Percentiles rank a stretch among this genome's conserved stretches.
Conservation (phyloP, 2,888 invertebrate species). For the Timandra comae region DNA sequence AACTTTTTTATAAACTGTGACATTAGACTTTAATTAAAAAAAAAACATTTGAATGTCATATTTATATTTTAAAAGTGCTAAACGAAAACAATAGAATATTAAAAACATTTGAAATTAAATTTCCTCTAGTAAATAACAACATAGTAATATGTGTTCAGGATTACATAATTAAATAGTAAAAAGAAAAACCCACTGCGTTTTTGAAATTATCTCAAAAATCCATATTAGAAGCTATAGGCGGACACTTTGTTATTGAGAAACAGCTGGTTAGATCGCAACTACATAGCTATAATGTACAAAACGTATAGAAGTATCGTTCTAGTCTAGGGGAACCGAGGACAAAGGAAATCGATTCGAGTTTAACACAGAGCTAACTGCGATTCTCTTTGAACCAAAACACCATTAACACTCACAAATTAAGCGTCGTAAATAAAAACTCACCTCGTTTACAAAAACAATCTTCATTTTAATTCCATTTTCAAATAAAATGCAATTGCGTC, state of each 20-base stretch:
- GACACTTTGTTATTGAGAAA: slow-evolving; percentile 39
- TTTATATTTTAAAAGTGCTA: no score
- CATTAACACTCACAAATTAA: slow-evolving; percentile 23
- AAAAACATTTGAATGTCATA: no score
- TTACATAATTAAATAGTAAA: slow-evolving; percentile 47
- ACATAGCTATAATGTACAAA: slow-evolving; percentile 9
- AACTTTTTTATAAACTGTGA: no score
- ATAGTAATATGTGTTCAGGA: no score
- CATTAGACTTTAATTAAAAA: no score
- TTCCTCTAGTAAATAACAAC: no score
- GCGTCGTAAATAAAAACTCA: no score
- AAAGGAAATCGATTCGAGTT: slow-evolving; percentile 70
- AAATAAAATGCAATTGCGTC: slow-evolving; percentile 78
- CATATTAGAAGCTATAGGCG: slow-evolving; percentile 4
- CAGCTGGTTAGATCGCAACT: slow-evolving; percentile 42
- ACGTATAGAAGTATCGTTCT: slow-evolving; percentile 23
- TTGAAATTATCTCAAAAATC: background rate
- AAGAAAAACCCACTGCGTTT: slow-evolving; percentile 25
- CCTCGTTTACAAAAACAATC: slow-evolving; percentile 57
- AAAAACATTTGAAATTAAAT: no score
- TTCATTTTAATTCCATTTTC: slow-evolving; percentile 73
- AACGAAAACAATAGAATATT: no score
- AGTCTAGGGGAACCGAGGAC: slow-evolving; percentile 62
- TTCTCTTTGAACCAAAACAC: slow-evolving; percentile 13
- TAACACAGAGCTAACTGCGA: slow-evolving; percentile 25